These are phyloP conservation scores for Melanerpes formicivorus DNA, from an alignment of 2,113 vertebrate genomes.

Conservation along the genomic window DNA sequence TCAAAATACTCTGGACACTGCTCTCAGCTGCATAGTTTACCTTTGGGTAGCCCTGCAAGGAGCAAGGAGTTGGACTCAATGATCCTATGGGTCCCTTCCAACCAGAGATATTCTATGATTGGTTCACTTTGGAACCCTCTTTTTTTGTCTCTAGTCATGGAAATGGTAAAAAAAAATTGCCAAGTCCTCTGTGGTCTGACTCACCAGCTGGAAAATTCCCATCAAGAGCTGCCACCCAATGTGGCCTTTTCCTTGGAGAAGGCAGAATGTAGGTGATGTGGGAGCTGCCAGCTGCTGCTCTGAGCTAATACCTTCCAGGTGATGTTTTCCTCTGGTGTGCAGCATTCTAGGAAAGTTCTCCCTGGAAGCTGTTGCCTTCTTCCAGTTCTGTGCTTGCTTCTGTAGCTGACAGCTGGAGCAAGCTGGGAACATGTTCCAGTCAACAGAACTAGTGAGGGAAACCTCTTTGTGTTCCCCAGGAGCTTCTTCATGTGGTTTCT, in stretches of 20 bases:
- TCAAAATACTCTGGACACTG: neutral
- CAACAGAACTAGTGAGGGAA: neutral
- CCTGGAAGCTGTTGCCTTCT: neutral
- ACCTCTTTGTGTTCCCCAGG: neutral
- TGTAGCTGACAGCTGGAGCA: neutral
- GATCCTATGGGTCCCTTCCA: too few relatives aligned
- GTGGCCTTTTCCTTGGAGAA: too few relatives aligned
- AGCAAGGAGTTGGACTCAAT: too few relatives aligned
- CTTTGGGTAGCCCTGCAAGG: too few relatives aligned
- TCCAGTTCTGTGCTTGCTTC: neutral
- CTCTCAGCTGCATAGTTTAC: too few relatives aligned
- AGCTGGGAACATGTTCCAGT: neutral
- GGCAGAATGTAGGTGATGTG: neutral
- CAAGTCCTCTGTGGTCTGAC: too few relatives aligned
- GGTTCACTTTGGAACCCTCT: too few relatives aligned
- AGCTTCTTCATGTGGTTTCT: neutral
- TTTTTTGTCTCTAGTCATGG: too few relatives aligned
- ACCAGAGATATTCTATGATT: too few relatives aligned
- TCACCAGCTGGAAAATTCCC: too few relatives aligned
- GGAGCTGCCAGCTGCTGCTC: neutral
- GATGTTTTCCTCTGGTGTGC: neutral
- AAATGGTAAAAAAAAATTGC: too few relatives aligned
- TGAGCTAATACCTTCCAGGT: neutral
- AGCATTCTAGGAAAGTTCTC: neutral
- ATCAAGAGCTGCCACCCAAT: too few relatives aligned